Evolutionary conservation across 1,140 invertebrate species (phyloP), one percentile per base, ranked within the genome.

Genomic region (Trachymyrmex cornetzi): DNA sequence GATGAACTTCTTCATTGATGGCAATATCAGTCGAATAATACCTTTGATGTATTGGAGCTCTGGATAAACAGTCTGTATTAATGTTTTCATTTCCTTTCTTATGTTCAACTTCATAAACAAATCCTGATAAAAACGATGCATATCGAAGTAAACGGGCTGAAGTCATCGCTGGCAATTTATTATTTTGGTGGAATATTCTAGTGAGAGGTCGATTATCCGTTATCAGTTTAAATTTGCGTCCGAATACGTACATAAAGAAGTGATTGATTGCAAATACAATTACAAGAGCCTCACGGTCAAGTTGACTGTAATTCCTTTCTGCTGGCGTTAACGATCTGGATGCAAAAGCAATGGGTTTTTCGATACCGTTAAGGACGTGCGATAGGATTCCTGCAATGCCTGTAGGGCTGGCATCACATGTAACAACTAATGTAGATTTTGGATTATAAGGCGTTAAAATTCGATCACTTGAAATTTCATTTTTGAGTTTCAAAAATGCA

Each of bases 1-100:
- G 55, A n/a, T 57, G 19, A n/a, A 57, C n/a, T n/a, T n/a, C 55
- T 57, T 57, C 55, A 57, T 57, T 57, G n/a, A 57, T 57, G n/a
- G 55, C 55, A 22, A 22, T 57, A 57, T 57, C n/a, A 1, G 6
- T 57, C n/a, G 19, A 57, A 4, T 57, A 22, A 7, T n/a, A 22
- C 19, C 22, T 22, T n/a, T 57, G 55, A n/a, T 22, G 19, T 57
- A 57, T n/a, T 57, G 55, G n/a, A 22, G 55, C 55, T 57, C n/a
- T 57, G 19, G 19, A 57, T 57, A 57, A 9, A 6, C 55, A 57
- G 9, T 57, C 55, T 57, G n/a, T 19, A 55, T 55, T 55, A n/a
- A 57, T 2, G 22, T 57, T 57, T 57, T 57, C 50, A 53, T 14
- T 4, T 19, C 55, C 4, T 7, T 57, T 57, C 2, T 57, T 57